Evolutionary conservation across 2,888 invertebrate genomes (phyloP).

Genomic region (Panzeria rudis): DNA sequence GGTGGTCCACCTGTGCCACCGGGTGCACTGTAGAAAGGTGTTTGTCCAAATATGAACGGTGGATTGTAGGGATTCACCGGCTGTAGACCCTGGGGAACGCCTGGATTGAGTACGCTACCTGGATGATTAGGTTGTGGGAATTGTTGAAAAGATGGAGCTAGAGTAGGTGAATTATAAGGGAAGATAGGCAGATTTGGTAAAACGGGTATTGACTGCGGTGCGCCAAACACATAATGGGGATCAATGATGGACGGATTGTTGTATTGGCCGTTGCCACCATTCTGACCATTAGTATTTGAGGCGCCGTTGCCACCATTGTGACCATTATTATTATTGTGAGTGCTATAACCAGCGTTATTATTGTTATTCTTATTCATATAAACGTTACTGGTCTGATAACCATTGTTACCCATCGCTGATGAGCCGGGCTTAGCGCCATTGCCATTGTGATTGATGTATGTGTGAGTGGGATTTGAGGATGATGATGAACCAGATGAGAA

Average conservation of each 20-base stretch:
- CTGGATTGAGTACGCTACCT: slow-evolving; percentile 82
- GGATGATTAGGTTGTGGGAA: slow-evolving; percentile 84
- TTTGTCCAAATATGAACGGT: slow-evolving; percentile 83
- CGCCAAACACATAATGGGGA: slow-evolving; percentile 83
- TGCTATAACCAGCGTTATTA: slow-evolving; percentile 71
- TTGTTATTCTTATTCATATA: slow-evolving; percentile 72
- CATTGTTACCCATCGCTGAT: slow-evolving; percentile 67
- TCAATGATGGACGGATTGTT: slow-evolving; percentile 83
- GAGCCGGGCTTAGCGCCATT: slow-evolving; percentile 70
- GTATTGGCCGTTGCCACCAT: slow-evolving; percentile 72
- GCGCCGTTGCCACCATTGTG: slow-evolving; percentile 69
- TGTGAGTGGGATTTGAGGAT: slow-evolving; percentile 82
- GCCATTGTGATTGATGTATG: slow-evolving; percentile 77
- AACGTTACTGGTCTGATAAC: slow-evolving; percentile 65
- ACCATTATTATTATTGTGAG: slow-evolving; percentile 72
- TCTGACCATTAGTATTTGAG: slow-evolving; percentile 72
- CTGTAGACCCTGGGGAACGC: slow-evolving; percentile 81
- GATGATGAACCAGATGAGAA: slow-evolving; percentile 78
- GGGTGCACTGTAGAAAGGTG: slow-evolving; percentile 80
- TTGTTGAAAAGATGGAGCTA: slow-evolving; percentile 83
- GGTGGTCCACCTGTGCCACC: slow-evolving; percentile 83
- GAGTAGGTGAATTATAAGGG: slow-evolving; percentile 82
- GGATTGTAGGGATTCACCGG: slow-evolving; percentile 83
- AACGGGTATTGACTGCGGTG: slow-evolving; percentile 81
- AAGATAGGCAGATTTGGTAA: slow-evolving; percentile 83